Base-by-base conservation (phyloP, 1,140 invertebrate species). In the Drosophila busckii region DNA sequence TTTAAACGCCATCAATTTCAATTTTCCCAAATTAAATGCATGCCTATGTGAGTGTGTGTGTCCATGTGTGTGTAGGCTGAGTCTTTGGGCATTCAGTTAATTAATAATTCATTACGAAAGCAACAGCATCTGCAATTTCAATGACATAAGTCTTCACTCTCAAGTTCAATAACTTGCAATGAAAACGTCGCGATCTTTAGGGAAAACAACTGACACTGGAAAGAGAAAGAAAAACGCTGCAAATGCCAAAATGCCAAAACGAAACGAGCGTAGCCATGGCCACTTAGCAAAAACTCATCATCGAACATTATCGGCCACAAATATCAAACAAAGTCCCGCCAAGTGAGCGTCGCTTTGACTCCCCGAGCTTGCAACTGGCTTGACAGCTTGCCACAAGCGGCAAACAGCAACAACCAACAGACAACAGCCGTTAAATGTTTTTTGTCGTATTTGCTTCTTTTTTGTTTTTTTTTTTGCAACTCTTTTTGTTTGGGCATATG, bases 101-200 rank as follows among this genome's bases (percentile, higher is more conserved):
- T 76, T 76, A 76, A 76, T 76, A 76, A 76, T 76, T 76, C 65
- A 76, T 76, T 76, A 62, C 60, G 52, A 54, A n/a, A n/a, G n/a
- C n/a, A n/a, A n/a, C n/a, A n/a, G n/a, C n/a, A 70, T 55, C 42
- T 41, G 44, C 63, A 58, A 45, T 64, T 55, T 64, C 64, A 75
- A 62, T 76, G 70, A 76, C 70, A 76, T 76, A 76, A 76, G 70
- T 68, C 68, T 44, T 45, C 22, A 17, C 37, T 5, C 29, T 19
- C 64, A 75, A 69, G 70, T 75, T 75, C 52, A 75, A 75, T 70
- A 75, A 75, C 64, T 75, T 37, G 42, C 32, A 55, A 55, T 31
- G 23, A 56, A 38, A 44, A 45, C 60, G 10, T 10, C 32, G 23
- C 28, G 29, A 56, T 32, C 52, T 75, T 56, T 75, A 75, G 70